phyloP scores from a whole-genome alignment of 2,797 vertebrate genomes.

The Cossypha dichroa region DNA sequence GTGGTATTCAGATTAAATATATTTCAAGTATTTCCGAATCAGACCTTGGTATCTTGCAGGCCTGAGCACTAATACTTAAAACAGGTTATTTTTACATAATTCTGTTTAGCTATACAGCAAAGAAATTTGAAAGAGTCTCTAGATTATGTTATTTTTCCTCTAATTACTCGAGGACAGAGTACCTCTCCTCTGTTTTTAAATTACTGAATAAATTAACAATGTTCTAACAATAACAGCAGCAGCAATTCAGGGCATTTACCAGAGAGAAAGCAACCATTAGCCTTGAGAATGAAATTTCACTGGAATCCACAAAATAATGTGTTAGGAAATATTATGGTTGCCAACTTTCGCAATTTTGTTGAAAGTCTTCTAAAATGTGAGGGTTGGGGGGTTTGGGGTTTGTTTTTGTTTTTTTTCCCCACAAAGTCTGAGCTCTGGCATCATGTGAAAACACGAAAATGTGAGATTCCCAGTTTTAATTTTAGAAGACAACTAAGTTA shows the following conservation, averaged over 20 bases:
- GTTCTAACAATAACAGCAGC: conserved; percentile 16
- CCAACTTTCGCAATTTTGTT: conserved; percentile 31
- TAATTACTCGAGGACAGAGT: not conserved
- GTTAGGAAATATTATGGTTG: conserved; percentile 23
- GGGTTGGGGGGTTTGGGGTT: not conserved
- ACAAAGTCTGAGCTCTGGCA: conserved; percentile 25
- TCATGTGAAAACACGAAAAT: conserved; percentile 42
- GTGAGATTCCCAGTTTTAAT: conserved; percentile 29
- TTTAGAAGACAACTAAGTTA: conserved; percentile 40
- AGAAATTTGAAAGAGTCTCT: not conserved
- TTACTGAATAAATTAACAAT: conserved; percentile 6
- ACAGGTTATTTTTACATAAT: not conserved
- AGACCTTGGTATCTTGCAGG: not conserved
- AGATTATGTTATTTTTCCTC: not conserved
- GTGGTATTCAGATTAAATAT: not conserved
- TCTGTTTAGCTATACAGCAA: not conserved
- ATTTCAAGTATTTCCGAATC: not conserved
- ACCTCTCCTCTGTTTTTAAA: conserved; percentile 38
- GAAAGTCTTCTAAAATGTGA: conserved; percentile 19
- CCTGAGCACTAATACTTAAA: not conserved
- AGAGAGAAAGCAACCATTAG: conserved; percentile 20
- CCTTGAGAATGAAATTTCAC: conserved; percentile 37
- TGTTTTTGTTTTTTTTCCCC: not conserved
- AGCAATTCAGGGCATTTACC: conserved; percentile 1
- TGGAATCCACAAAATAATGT: conserved; percentile 36